These are phyloP conservation scores for Chaitophorus viminalis DNA, from an alignment of 2,888 invertebrate species.

Conservation along the genomic window DNA sequence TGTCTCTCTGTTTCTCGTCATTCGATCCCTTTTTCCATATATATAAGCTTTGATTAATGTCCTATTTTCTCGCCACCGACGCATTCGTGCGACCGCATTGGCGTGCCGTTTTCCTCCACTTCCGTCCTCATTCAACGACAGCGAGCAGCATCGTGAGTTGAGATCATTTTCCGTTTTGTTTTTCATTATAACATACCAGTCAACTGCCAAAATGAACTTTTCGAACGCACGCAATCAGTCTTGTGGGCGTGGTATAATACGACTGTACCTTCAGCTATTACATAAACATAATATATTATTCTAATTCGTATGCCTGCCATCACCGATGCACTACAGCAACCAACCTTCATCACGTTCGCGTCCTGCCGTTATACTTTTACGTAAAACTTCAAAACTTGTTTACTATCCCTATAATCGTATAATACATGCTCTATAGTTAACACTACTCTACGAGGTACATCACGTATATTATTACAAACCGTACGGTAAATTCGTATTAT, in stretches of 20 bases:
- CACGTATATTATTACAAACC: not conserved
- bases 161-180: conserved; percentile 4
- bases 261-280: not conserved
- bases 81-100: not conserved
- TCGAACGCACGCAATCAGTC: not conserved
- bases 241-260: not conserved
- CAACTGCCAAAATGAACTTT: not conserved
- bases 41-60: not conserved
- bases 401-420: not conserved
- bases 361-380: not conserved
- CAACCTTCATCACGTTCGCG: not conserved
- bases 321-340: not conserved
- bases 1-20: not conserved
- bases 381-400: not conserved
- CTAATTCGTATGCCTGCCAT: not conserved
- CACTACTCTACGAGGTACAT: not conserved
- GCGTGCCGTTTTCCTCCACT: not conserved
- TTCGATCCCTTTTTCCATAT: not conserved
- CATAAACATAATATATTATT: not conserved
- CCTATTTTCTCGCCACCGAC: not conserved
- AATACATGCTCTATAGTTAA: too few species aligned
- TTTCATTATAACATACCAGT: not conserved
- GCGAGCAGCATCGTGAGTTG: not conserved
- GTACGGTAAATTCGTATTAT: not conserved
- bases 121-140: not conserved